A percentile compares a stretch with the other conserved stretches of the same genome.
These are phyloP conservation scores for Podarcis siculus DNA, from an alignment of 2,797 vertebrate species.

Conservation along the genomic window DNA sequence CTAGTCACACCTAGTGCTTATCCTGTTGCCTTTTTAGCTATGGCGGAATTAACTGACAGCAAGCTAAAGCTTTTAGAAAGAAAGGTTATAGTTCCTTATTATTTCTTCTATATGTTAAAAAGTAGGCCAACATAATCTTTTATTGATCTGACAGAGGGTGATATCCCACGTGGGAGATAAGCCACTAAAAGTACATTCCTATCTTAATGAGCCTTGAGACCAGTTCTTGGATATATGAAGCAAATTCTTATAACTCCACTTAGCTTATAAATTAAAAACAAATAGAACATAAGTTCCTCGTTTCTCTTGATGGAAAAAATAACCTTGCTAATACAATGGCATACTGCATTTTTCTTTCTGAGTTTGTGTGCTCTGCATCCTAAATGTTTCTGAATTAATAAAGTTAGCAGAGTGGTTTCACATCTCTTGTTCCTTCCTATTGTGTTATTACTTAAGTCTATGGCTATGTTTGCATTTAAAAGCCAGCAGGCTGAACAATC, in stretches of 20 bases:
- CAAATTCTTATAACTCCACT: constrained; percentile 8
- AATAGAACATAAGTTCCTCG: not conserved
- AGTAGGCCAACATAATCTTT: constrained; percentile 22
- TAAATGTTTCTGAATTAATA: constrained; percentile 14
- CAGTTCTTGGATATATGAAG: not conserved
- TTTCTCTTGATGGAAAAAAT: constrained; percentile 20
- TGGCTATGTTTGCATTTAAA: constrained; percentile 16
- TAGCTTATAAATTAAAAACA: constrained; percentile 27
- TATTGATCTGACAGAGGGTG: constrained; percentile 21
- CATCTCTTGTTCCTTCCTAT: not conserved
- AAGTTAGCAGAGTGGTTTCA: not conserved
- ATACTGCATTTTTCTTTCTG: not conserved
- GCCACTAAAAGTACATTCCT: constrained; percentile 14
- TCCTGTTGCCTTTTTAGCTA: not conserved
- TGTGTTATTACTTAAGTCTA: not conserved
- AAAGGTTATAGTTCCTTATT: constrained; percentile 34
- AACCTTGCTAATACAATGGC: not conserved
- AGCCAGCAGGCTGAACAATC: not conserved
- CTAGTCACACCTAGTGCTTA: not conserved
- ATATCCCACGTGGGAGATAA: not conserved
- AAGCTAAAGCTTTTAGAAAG: constrained; percentile 17
- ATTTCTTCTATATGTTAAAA: constrained; percentile 33
- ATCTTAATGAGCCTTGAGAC: not conserved
- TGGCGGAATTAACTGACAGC: not conserved
- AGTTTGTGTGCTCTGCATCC: not conserved